Percentiles rank a stretch among this genome's conserved stretches.
Evolutionary conservation across 2,888 invertebrate species (phyloP).

Genomic region (Andrena flavipes): DNA sequence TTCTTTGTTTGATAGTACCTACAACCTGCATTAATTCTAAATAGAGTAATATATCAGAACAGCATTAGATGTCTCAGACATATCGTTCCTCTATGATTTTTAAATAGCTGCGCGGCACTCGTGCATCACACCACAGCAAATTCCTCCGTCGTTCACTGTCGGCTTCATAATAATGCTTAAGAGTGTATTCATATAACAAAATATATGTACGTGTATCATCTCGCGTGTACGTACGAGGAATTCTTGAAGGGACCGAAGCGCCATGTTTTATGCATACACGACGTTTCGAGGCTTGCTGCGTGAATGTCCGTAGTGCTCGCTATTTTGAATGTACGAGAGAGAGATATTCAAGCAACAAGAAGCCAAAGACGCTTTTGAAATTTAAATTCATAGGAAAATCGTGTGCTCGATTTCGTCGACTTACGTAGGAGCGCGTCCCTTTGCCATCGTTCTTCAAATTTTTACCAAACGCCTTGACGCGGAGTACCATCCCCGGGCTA

Average conservation of each 20-base stretch:
- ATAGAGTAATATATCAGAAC: too few species aligned
- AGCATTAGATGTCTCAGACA: too few species aligned
- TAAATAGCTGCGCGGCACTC: neutral
- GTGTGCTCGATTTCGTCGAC: slow-evolving; percentile 16
- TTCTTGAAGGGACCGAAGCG: slow-evolving; percentile 27
- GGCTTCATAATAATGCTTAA: slow-evolving; percentile 8
- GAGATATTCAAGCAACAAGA: slow-evolving; percentile 19
- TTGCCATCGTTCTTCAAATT: neutral
- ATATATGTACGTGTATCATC: slow-evolving; percentile 35
- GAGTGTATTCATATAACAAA: slow-evolving; percentile 10
- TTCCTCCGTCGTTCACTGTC: neutral
- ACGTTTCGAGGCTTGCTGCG: slow-evolving; percentile 31
- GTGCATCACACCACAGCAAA: neutral
- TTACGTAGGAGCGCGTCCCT: neutral
- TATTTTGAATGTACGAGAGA: slow-evolving; percentile 13
- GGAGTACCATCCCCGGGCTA: neutral
- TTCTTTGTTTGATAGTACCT: too few species aligned
- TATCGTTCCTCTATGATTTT: neutral
- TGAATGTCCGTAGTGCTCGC: slow-evolving; percentile 17
- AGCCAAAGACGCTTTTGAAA: slow-evolving; percentile 31
- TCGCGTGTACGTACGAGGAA: slow-evolving; percentile 18
- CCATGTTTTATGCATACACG: slow-evolving; percentile 38
- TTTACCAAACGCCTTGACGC: neutral
- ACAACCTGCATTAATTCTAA: too few species aligned
- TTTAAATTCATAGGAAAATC: slow-evolving; percentile 37